These are phyloP conservation scores for Malthinus seriepunctatus DNA, from an alignment of 2,888 invertebrate species.

Conservation along the genomic window DNA sequence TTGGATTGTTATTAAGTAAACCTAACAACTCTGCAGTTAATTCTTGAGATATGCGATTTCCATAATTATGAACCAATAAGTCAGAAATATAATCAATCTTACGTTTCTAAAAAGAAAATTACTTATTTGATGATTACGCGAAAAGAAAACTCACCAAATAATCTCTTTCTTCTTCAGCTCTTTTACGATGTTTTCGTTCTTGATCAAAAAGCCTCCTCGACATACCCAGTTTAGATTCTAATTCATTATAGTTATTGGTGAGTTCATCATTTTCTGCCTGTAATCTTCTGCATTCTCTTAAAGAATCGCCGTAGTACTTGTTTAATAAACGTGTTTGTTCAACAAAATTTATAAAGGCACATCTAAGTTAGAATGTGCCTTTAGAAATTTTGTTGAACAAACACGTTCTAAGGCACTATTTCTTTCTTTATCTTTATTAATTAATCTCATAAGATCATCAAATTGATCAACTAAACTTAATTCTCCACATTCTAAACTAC, in stretches of 20 bases:
- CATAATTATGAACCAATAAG: not conserved
- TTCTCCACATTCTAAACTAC: conserved; percentile 22
- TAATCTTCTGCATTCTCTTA: conserved; percentile 73
- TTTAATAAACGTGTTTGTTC: conserved; percentile 74
- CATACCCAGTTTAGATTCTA: conserved; percentile 80
- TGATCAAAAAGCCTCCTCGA: conserved; percentile 80
- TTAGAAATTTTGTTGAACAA: too few species aligned
- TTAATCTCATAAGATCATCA: conserved; percentile 72
- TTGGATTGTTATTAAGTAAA: not conserved
- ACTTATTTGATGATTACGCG: not conserved
- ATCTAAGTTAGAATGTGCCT: too few species aligned
- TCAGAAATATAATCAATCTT: conserved; percentile 64
- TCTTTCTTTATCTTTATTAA: conserved; percentile 62
- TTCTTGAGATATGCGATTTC: not conserved
- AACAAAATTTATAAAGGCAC: conserved; percentile 74
- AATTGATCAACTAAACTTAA: conserved; percentile 71
- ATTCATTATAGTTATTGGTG: conserved; percentile 70
- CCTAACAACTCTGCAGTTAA: conserved; percentile 68
- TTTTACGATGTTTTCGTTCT: conserved; percentile 72
- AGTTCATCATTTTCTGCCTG: conserved; percentile 72
- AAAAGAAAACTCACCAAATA: conserved; percentile 61
- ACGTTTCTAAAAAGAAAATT: conserved; percentile 47
- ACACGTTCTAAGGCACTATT: conserved; percentile 70
- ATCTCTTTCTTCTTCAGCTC: conserved; percentile 73
- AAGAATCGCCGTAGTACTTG: conserved; percentile 69